phyloP scores from a whole-genome alignment of 2,797 vertebrate species.

The Gephyroberyx darwinii region DNA sequence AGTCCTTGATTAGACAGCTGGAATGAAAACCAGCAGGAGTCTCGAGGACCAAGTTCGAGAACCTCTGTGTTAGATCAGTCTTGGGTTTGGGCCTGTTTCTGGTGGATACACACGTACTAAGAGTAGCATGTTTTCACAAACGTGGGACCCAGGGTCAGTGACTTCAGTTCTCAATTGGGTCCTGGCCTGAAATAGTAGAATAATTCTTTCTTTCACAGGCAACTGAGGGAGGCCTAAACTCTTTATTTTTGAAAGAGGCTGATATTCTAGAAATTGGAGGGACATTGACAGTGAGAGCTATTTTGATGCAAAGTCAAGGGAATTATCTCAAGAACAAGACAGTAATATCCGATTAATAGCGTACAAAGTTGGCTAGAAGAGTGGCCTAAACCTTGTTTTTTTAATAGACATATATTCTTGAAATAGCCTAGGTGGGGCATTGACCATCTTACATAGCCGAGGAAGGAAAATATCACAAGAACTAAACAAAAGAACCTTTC shows the following conservation, averaged over 20 bases:
- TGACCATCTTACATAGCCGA: not conserved
- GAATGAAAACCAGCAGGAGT: too few species aligned
- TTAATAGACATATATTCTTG: not conserved
- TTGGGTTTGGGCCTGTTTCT: too few species aligned
- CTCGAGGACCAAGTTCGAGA: too few species aligned
- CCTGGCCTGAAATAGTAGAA: not conserved
- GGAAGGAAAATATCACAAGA: not conserved
- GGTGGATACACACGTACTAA: too few species aligned
- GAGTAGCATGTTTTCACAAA: not conserved
- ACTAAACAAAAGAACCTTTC: slow-evolving; percentile 52
- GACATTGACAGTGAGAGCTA: too few species aligned
- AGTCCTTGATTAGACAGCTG: too few species aligned
- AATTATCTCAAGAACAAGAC: not conserved
- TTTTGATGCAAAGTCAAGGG: not conserved
- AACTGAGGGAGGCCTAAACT: not conserved
- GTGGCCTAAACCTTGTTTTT: not conserved
- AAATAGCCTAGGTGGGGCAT: not conserved
- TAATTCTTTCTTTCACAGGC: not conserved
- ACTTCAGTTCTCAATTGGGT: not conserved
- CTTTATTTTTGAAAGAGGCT: not conserved
- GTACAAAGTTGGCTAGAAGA: not conserved
- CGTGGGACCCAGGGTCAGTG: not conserved
- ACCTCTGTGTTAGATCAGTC: not conserved
- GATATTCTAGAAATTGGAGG: not conserved
- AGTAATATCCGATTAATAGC: not conserved